Evolutionary conservation across 2,797 vertebrate species (phyloP), one percentile per base, ranked within the genome.

Genomic region (Aplochiton taeniatus): DNA sequence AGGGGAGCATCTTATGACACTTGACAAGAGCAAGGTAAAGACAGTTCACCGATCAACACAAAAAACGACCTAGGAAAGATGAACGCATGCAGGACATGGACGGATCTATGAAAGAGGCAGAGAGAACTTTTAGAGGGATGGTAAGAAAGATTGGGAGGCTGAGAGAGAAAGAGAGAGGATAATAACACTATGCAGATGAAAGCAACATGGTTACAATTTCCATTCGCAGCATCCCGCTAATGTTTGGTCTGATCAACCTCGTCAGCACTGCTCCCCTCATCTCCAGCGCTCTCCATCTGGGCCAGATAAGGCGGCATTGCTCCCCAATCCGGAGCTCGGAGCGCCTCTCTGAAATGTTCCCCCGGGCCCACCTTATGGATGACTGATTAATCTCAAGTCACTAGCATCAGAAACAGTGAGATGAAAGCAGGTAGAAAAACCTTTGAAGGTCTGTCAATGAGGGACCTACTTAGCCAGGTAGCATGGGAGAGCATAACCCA

Each of bases 381-480:
- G 61, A 49, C 65, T 46, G 58, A 68, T 60, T 54, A 63, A 43
- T 52, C 61, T 64, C 14, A n/a, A 50, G 43, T 16, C 20, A 17
- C 58, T 52, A 7, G 42, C 54, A 18, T 16, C 13, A 53, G 50
- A 49, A 8, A 61, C 17, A 16, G 41, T 2, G 52, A 63, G 31
- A 48, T 20, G 53, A 18, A 16, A 44, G 31, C 49, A 19, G 13
- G 53, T 7, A 41, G 9, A 17, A 16, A 17, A 43, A 11, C 13
- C 47, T 48, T 48, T 9, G 47, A 12, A 48, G 47, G 47, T 11
- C 14, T 48, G 4, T 48, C 31, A 31, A 31, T 31, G 31, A 31
- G 31, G 31, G 31, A 31, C 31, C 31, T 31, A 31, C 31, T 31
- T 2, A 31, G 31, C 31, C 31, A 31, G 31, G 3, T 31, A 31